Base-by-base conservation (phyloP, 2,888 invertebrate species). In the Drosophila formosana region DNA sequence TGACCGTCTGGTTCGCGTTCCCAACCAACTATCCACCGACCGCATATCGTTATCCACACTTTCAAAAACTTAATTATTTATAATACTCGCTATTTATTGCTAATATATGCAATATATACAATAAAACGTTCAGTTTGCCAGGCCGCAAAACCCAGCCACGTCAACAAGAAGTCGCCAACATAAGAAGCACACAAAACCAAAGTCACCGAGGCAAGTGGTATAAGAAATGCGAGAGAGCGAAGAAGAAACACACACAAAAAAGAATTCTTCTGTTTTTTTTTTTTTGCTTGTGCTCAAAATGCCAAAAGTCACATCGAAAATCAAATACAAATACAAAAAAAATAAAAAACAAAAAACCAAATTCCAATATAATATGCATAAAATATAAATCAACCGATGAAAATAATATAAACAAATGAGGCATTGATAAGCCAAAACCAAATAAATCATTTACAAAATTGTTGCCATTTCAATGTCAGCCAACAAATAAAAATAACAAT, bases 121-220 rank as follows among this genome's bases (percentile, higher is more conserved):
- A 43, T 53, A 62, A 37, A 78, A 58, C 74, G 68, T 56, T 28
- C 67, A 51, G 57, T 53, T 67, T 41, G 37, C 45, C 13, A 41
- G 25, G 23, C 25, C 45, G 81, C 37, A 37, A 37, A 37, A 28
- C 28, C n/a, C n/a, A 11, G 37, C 80, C 82, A 83, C 87, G 86
- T 77, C 81, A 70, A 73, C 78, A 67, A 85, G 80, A 85, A 81
- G 78, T 74, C 81, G 47, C 65, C 65, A 37, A 0, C 37, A 52
- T 45, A 66, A 65, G 49, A 56, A 43, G 47, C 62, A 37, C 37
- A 37, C 28, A 28, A 9, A 13, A 56, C 47, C 23, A 47, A 62
- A 39, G 9, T 13, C 37, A 26, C 46, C 37, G 64, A 87, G 87
- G 87, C 83, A 82, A 83, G 86, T 86, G 72, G 62, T 64, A 70